Base-by-base conservation (phyloP, 1,140 invertebrate species). In the Drosophila tropicalis region DNA sequence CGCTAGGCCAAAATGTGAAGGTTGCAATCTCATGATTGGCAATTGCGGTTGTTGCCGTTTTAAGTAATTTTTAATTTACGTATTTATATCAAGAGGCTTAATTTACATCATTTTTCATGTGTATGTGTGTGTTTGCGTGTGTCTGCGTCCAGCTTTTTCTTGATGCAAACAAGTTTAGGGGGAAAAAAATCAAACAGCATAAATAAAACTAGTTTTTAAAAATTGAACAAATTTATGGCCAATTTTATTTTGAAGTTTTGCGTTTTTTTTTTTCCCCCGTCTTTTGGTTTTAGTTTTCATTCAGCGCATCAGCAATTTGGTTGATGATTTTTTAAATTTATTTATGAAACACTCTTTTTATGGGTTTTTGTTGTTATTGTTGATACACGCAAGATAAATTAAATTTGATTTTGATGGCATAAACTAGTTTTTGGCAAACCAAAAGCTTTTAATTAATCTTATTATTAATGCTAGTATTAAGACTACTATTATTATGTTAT, bases 21-120 rank as follows among this genome's bases (percentile, higher is more conserved):
- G 82, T 83, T 87, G 60, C 62, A 56, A 34, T 29, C 67, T 41
- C 39, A 67, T 41, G 34, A 62, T 34, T 58, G 63, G 36, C 29
- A 64, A 76, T 75, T 76, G 76, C 34, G 9, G 25, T 62, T 17
- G 64, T 72, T 77, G 77, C 79, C 78, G 68, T 75, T 86, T 85
- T 66, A 57, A 66, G 64, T 79, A 87, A 87, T 79, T 87, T 86
- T 86, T 87, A 87, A 82, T 86, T 70, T 76, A 72, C 82, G 83
- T 76, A 67, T 79, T 82, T 87, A 70, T 76, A 87, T 82, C 63
- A 51, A 66, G 57, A 82, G 68, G 54, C 60, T 72, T 70, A 79
- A 72, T 85, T 85, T 85, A 85, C 82, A 85, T 66, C 71, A 68
- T 67, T 70, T 72, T 71, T 76, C 75, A 36, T 41, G 32, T 60